Evolutionary conservation across 2,113 vertebrate species (phyloP).

Genomic region (Platichthys stellatus): DNA sequence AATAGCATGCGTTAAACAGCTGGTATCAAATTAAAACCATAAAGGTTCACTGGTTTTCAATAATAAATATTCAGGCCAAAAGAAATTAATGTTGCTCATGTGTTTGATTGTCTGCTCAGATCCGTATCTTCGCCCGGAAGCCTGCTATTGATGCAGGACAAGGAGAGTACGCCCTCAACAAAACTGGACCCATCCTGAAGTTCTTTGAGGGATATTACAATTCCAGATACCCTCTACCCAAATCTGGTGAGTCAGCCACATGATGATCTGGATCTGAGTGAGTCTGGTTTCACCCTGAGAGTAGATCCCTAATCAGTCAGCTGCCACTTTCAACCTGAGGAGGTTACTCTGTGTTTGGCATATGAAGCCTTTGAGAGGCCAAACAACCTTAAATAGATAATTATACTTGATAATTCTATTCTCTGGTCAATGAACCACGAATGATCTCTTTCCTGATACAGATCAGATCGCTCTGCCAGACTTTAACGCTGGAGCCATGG

Average conservation of each 20-base stretch:
- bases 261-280: neutral
- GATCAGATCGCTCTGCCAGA: slow-evolving; percentile 86
- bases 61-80: no score
- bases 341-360: no score
- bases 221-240: slow-evolving; percentile 85
- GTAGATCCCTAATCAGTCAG: no score
- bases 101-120: slow-evolving; percentile 74
- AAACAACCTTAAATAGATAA: no score
- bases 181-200: slow-evolving; percentile 85
- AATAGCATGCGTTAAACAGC: no score
- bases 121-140: slow-evolving; percentile 90
- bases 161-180: slow-evolving; percentile 80
- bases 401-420: no score
- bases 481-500: slow-evolving; percentile 85
- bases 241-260: slow-evolving; percentile 84
- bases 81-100: neutral
- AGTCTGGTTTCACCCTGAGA: neutral
- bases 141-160: slow-evolving; percentile 78
- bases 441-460: slow-evolving; percentile 36
- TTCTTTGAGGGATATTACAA: slow-evolving; percentile 87
- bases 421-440: neutral
- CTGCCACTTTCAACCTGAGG: no score
- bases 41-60: no score
- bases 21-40: no score
- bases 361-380: no score